Evolutionary conservation across 2,113 vertebrate species (phyloP).

Genomic region (Zosterops lateralis): DNA sequence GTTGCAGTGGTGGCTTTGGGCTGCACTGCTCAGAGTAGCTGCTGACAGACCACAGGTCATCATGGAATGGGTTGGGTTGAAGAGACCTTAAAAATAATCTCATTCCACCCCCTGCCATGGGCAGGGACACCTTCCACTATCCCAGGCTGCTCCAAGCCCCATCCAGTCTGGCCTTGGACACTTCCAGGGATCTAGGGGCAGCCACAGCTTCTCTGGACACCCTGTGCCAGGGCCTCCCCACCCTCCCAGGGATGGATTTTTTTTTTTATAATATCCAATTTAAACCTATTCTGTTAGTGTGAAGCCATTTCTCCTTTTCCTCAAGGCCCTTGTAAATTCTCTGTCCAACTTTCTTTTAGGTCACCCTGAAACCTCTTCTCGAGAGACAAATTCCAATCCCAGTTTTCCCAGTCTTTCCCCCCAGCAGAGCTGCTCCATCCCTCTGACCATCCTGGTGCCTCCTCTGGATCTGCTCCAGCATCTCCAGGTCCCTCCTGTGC

Average conservation of each 20-base stretch:
- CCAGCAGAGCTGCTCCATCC: background rate
- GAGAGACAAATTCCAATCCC: background rate
- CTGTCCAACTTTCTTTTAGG: background rate
- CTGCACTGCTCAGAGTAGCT: background rate
- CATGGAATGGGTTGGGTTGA: background rate
- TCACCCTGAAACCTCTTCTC: background rate
- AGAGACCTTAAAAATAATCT: background rate
- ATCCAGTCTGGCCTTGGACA: background rate
- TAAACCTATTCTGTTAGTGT: background rate
- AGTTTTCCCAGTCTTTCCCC: background rate
- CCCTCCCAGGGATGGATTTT: rapidly evolving
- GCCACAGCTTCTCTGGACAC: background rate
- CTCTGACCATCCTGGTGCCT: background rate
- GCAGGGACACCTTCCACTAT: background rate
- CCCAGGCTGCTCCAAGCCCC: rapidly evolving
- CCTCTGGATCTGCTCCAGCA: background rate
- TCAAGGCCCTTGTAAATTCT: background rate
- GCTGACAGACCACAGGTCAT: too few relatives aligned
- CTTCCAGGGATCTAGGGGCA: background rate
- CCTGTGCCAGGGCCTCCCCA: background rate
- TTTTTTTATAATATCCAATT: too few relatives aligned
- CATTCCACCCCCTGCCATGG: rapidly evolving
- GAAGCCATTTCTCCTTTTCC: background rate
- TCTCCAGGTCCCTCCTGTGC: background rate
- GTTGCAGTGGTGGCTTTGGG: background rate